phyloP scores from a whole-genome alignment of 2,888 invertebrate genomes.

The Polymixis lichenea region DNA sequence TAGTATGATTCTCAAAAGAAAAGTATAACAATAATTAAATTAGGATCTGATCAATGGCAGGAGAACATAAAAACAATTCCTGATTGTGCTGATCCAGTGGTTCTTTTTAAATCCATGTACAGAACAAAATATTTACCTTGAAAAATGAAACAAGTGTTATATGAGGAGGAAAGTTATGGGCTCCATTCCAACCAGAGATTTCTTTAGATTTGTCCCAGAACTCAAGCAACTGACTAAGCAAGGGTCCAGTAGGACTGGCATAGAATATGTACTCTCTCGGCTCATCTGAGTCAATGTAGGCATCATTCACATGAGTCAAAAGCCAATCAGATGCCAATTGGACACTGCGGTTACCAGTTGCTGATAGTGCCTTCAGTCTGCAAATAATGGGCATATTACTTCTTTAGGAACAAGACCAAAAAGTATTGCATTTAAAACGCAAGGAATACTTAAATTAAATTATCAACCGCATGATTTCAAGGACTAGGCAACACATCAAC shows the following conservation, averaged over 20 bases:
- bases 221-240: conserved; percentile 93
- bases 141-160: conserved; percentile 97
- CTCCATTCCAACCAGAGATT: conserved; percentile 96
- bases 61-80: background rate
- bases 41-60: too few species aligned
- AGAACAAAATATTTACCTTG: conserved; percentile 89
- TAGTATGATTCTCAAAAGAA: background rate
- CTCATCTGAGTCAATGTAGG: conserved; percentile 93
- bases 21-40: background rate
- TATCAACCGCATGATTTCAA: background rate
- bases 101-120: background rate
- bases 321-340: conserved; percentile 98
- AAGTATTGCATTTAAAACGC: background rate
- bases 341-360: conserved; percentile 96
- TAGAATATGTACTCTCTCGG: conserved; percentile 97
- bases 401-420: background rate
- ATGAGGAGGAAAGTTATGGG: conserved; percentile 97
- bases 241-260: conserved; percentile 95
- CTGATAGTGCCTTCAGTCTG: conserved; percentile 97
- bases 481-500: background rate
- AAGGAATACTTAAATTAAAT: background rate
- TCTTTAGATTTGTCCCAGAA: conserved; percentile 95
- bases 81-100: background rate
- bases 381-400: conserved; percentile 20
- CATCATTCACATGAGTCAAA: conserved; percentile 96